A percentile compares a stretch with the other conserved stretches of the same genome.
These are phyloP conservation scores for Hymenopus coronatus DNA, from an alignment of 2,888 invertebrate species.

Conservation along the genomic window DNA sequence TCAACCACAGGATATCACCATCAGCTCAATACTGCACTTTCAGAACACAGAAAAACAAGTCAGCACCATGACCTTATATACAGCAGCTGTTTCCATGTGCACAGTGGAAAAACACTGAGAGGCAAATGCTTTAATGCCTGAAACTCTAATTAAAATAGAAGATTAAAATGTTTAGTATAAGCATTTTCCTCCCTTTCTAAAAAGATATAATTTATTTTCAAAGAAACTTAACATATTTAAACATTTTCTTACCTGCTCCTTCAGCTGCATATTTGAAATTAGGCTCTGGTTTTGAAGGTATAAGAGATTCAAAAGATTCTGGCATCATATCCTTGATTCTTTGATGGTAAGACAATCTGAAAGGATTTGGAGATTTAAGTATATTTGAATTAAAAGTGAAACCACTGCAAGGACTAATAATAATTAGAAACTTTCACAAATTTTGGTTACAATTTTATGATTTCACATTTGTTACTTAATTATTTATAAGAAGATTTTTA, in stretches of 20 bases:
- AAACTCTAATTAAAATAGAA: too few species aligned
- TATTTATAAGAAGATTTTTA: not conserved
- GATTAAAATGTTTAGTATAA: not conserved
- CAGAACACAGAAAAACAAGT: too few species aligned
- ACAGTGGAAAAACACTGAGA: too few species aligned
- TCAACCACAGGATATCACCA: too few species aligned
- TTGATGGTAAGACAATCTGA: constrained; percentile 88
- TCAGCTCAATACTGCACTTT: too few species aligned
- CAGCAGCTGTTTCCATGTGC: too few species aligned
- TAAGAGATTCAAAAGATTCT: constrained; percentile 75
- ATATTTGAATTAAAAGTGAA: constrained; percentile 29
- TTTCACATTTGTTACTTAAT: not conserved
- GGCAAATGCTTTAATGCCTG: too few species aligned
- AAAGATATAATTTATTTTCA: not conserved
- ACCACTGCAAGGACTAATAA: not conserved
- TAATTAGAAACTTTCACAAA: too few species aligned
- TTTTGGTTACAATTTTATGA: too few species aligned
- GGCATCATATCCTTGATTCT: constrained; percentile 91
- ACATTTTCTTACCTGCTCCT: constrained; percentile 69
- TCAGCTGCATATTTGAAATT: constrained; percentile 89
- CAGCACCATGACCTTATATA: too few species aligned
- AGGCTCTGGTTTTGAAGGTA: constrained; percentile 82
- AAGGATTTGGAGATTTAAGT: constrained; percentile 33
- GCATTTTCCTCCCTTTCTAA: not conserved
- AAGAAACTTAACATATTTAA: not conserved